A percentile compares a stretch with the other conserved stretches of the same genome.
Evolutionary conservation across 2,113 vertebrate species (phyloP).

Genomic region (Terrapene triunguis): DNA sequence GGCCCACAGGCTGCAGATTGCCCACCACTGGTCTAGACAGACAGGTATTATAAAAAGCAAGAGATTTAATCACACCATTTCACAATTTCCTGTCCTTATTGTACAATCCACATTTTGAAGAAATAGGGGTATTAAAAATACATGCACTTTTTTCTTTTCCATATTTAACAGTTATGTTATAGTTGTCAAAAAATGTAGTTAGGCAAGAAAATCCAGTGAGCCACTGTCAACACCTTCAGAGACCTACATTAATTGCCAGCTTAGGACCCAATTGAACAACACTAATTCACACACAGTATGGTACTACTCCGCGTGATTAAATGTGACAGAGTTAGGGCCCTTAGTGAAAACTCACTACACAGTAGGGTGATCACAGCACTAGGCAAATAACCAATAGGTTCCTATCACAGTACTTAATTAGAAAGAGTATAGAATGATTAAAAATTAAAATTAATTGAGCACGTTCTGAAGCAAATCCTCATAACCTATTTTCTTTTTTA

Average conservation of each 20-base stretch:
- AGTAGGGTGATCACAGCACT: background rate
- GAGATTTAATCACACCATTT: background rate
- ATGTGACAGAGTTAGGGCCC: background rate
- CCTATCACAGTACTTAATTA: slow-evolving; percentile 66
- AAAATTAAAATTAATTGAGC: slow-evolving; percentile 72
- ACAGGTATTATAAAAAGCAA: background rate
- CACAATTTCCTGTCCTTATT: background rate
- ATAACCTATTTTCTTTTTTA: slow-evolving; percentile 65
- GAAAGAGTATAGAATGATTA: slow-evolving; percentile 70
- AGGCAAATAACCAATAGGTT: slow-evolving; percentile 58
- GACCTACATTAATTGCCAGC: background rate
- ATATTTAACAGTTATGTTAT: background rate
- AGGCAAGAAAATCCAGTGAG: background rate
- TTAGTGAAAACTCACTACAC: background rate
- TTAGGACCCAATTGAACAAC: background rate
- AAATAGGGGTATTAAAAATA: background rate
- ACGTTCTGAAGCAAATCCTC: slow-evolving; percentile 70
- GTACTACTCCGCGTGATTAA: background rate
- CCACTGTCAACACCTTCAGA: background rate
- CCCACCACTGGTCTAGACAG: background rate
- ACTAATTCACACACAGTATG: background rate
- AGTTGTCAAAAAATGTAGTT: background rate
- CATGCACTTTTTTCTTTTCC: background rate
- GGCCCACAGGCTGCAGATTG: too few relatives aligned
- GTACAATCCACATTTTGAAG: background rate